Evolutionary conservation across 1,140 invertebrate species (phyloP), one percentile per base, ranked within the genome.

Genomic region (Zaprionus gabonicus): DNA sequence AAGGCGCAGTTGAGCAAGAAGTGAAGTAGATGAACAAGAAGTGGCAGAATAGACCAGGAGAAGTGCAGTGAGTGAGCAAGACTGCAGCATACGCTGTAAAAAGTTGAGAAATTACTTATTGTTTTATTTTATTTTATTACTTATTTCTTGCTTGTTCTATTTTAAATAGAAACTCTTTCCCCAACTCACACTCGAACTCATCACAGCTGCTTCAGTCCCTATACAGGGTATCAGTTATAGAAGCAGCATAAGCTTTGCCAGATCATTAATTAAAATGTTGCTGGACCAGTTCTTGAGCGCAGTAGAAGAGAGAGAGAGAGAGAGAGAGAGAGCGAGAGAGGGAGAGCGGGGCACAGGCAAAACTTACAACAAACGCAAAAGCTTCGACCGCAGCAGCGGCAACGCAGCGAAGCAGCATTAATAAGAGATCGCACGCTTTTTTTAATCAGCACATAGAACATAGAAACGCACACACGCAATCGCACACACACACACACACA

Each of bases 231-330:
- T 69, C 59, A 68, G 41, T 63, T 49, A 49, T 73, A 80, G 70
- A 71, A 66, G 78, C 78, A 74, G 67, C 53, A 49, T 28, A 41
- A 44, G 71, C 76, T 71, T 70, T 63, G 82, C 62, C 72, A 74
- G 85, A 90, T 90, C 86, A 90, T 90, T 90, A 90, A 90, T 90
- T 85, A 87, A 90, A 90, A 90, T 84, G 81, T 88, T 85, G 85
- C 72, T 85, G 85, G 85, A 90, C 85, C 85, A 90, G 85, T 90
- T 90, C 81, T 85, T 74, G 25, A 41, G 34, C 75, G 68, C 31
- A 71, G 64, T 53, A 58, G 27, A 23, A 23, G 58, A 67, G 34
- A 53, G 46, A 31, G 60, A 20, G 20, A 20, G 0, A 20, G 20
- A 20, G 20, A 17, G 49, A 63, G 63, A 31, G 46, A 60, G 63